Evolutionary conservation across 2,797 vertebrate species (phyloP), one percentile per base, ranked within the genome.

Genomic region (Jordanella pulchra): DNA sequence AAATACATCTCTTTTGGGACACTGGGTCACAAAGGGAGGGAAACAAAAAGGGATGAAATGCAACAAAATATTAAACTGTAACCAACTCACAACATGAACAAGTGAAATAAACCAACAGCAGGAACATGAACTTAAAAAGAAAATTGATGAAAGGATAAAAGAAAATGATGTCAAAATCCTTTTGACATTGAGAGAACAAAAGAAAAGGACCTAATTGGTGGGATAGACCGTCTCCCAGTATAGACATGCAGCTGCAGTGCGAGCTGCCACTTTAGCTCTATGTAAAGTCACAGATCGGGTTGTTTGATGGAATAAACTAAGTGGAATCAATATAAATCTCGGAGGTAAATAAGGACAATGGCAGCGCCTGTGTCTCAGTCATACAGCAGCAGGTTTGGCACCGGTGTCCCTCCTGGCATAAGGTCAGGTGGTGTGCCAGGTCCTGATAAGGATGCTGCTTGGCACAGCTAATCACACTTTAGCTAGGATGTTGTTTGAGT

Each of bases 381-480:
- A 39, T 12, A 69, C 79, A 75, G 79, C 73, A 74, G 45, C 84
- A 76, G 78, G 54, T 76, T 77, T 91, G 87, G 87, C 90, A 87
- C 65, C 1, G 73, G 3, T 79, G 65, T 47, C 53, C 82, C 32
- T 50, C 63, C 82, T 91, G 90, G 90, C 89, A 89, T 63, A 64
- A 88, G 85, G 86, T 76, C 28, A 76, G 2, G 64, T 65, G 82
- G 89, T 85, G 93, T 95, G 93, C 86, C 90, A 92, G 90, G 77
- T 81, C 84, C 86, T 91, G 94, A 95, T 95, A 94, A 94, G 89
- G 84, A 89, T 86, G 89, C 91, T 89, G 85, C 83, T 85, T 80
- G 84, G 89, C 84, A 73, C 72, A 65, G 82, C 78, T 67, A 80
- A 83, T 82, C 83, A 78, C 84, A 68, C 81, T 86, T 78, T 23